Base-by-base conservation (phyloP, 2,797 vertebrate species). In the Megaceryle alcyon region DNA sequence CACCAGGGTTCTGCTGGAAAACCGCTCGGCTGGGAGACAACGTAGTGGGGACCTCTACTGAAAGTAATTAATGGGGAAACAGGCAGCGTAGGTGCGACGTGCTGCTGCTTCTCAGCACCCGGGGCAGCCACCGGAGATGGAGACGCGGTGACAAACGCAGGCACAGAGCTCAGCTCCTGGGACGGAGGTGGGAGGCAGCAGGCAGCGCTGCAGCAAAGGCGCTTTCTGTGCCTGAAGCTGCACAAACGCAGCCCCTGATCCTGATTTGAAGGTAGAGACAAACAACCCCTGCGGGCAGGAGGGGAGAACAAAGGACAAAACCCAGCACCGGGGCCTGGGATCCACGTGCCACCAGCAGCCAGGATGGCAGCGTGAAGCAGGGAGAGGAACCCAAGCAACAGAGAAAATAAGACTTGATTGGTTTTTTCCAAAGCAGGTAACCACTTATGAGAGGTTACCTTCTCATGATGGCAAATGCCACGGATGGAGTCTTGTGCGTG, bases 81-180 rank as follows among this genome's bases (percentile, higher is more conserved):
- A 0, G 2, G 26, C 37, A 7, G 13, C 2, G 8, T 1, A 13
- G 57, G 33, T 5, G 53, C 0, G 6, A 12, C 0, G 57, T 3
- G 77, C 39, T 22, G 66, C 64, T 25, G 41, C 63, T 43, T 33
- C 49, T 39, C 3, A 21, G 49, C 37, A 17, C 19, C 23, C 3
- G 2, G 23, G 44, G 29, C 63, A 39, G 63, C 69, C n/a, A 1
- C 5, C 4, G 12, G 7, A 11, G 37, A 11, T 1, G 10, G 53
- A 22, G 35, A 22, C 28, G 0, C 0, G 4, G 35, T 12, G 6
- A 19, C 51, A 10, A 25, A 11, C 3, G 1, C 44, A 6, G 43
- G 43, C 35, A 9, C 35, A 7, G 41, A 31, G 66, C 53, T 35
- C 29, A 7, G 81, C 60, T 25, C 60, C 64, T 3, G 57, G 26